Base-by-base conservation (phyloP, 2,888 invertebrate species). In the Brachyptera risi region DNA sequence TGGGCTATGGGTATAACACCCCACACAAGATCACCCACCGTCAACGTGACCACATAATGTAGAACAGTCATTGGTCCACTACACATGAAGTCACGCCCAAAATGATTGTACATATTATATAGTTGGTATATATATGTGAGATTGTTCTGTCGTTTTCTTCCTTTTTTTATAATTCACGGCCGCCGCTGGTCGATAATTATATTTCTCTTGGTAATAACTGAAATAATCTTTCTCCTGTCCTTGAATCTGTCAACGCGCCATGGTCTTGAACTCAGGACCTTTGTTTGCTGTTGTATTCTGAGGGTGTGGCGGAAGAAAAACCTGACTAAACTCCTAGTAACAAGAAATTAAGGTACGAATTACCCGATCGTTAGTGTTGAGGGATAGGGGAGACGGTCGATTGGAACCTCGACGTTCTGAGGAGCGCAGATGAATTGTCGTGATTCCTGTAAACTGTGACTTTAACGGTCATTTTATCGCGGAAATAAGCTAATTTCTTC, bases 261-360 rank as follows among this genome's bases (percentile, higher is more conserved):
- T 54, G 54, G 37, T 54, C 54, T 54, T 54, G 54, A 54, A 54
- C 54, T 21, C 13, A 19, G 37, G 23, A 54, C 54, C 54, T 54
- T 54, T 54, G 19, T 35, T 17, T 35, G 35, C 23, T 51, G 2
- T 26, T 15, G 38, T 15, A 21, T 19, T 2, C 3, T 11, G 7
- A 54, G 54, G 54, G 54, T 37, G 54, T 54, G 54, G 54, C 54
- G 54, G 54, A 54, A 54, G 37, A 54, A n/a, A n/a, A n/a, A n/a
- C n/a, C n/a, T n/a, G n/a, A n/a, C n/a, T n/a, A n/a, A n/a, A n/a
- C n/a, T n/a, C n/a, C n/a, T n/a, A n/a, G n/a, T n/a, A n/a, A n/a
- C n/a, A n/a, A n/a, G n/a, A n/a, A n/a, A n/a, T n/a, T n/a, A n/a
- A n/a, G n/a, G n/a, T n/a, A n/a, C n/a, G n/a, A n/a, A n/a, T n/a